phyloP scores from a whole-genome alignment of 2,888 invertebrate species.

The Liposcelis brunnea region DNA sequence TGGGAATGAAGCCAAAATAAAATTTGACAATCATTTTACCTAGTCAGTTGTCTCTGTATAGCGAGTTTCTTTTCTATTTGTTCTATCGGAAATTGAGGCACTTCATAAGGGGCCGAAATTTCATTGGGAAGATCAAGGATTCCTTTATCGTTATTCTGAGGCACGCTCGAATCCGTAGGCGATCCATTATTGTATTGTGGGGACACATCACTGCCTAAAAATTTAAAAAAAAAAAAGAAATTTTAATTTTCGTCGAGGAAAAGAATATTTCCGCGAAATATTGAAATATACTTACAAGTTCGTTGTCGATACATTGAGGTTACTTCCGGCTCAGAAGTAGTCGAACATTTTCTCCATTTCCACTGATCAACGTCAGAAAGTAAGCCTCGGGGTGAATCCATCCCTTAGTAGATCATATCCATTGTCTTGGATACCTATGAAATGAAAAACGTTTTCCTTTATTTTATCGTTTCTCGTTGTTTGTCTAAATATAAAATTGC shows the following conservation, averaged over 20 bases:
- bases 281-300: slow-evolving; percentile 3
- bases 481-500: too few relatives aligned
- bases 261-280: too few relatives aligned
- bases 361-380: neutral
- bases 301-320: neutral
- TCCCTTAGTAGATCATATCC: too few relatives aligned
- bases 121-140: slow-evolving; percentile 37
- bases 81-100: slow-evolving; percentile 93
- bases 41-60: slow-evolving; percentile 70
- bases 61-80: slow-evolving; percentile 83
- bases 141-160: neutral
- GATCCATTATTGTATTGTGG: neutral
- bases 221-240: neutral
- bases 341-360: slow-evolving; percentile 1
- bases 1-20: too few relatives aligned
- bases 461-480: too few relatives aligned
- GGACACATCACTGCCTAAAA: slow-evolving; percentile 1
- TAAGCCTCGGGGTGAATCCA: slow-evolving; percentile 1
- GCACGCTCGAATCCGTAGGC: neutral
- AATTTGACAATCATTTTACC: too few relatives aligned
- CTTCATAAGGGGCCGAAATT: slow-evolving; percentile 87
- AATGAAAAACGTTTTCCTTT: too few relatives aligned
- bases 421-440: too few relatives aligned
- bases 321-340: slow-evolving; percentile 10
- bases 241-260: too few relatives aligned